phyloP scores from a whole-genome alignment of 2,797 vertebrate genomes.

The Sebastes itinus region DNA sequence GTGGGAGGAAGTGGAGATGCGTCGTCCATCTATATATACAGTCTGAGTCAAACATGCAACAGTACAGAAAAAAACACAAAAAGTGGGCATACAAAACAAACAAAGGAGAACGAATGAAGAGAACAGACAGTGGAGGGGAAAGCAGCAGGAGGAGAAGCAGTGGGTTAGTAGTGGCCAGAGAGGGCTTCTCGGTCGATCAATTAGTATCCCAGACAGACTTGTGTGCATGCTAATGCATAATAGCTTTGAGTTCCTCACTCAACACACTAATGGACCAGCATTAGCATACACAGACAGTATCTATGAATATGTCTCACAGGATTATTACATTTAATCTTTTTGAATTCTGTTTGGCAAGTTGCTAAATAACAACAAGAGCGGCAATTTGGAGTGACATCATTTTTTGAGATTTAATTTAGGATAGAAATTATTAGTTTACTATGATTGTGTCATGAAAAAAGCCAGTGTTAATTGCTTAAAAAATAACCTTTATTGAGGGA shows the following conservation, averaged over 20 bases:
- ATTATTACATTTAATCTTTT: background rate
- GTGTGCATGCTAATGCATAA: conserved; percentile 16
- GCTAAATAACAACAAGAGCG: background rate
- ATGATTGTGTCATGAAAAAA: background rate
- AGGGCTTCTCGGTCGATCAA: conserved; percentile 9
- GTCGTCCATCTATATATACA: too few relatives aligned
- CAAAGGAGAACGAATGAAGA: conserved; percentile 21
- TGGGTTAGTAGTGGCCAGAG: conserved; percentile 15
- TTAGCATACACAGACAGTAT: background rate
- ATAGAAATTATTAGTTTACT: background rate
- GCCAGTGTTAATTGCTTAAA: background rate
- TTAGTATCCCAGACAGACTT: conserved; percentile 25
- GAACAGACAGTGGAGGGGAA: background rate
- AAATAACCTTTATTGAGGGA: background rate
- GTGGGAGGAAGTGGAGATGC: too few relatives aligned
- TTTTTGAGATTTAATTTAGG: background rate
- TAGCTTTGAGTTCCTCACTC: conserved; percentile 1
- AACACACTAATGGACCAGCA: conserved; percentile 7
- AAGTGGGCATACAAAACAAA: conserved; percentile 29
- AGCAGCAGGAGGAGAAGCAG: conserved; percentile 20
- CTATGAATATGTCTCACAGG: background rate
- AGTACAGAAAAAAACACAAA: conserved; percentile 16
- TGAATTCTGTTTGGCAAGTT: background rate
- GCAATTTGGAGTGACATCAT: background rate
- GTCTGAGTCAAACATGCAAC: conserved; percentile 26